Evolutionary conservation across 2,888 invertebrate genomes (phyloP).

Genomic region (Acronicta aceris): DNA sequence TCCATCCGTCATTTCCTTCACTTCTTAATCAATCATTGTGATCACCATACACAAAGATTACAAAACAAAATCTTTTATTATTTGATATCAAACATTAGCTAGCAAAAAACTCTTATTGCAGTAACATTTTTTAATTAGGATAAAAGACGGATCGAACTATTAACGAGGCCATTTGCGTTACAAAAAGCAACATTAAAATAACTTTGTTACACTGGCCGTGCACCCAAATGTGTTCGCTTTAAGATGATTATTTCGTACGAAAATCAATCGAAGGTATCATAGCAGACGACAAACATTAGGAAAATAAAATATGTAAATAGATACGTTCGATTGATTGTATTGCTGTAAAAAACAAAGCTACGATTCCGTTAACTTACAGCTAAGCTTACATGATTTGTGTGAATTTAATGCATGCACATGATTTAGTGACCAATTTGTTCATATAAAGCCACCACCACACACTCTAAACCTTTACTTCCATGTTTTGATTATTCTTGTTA

Average conservation of each 20-base stretch:
- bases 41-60: neutral
- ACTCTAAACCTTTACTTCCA: slow-evolving; percentile 88
- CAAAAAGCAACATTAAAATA: slow-evolving; percentile 64
- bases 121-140: neutral
- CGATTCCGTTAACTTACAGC: slow-evolving; percentile 76
- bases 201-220: slow-evolving; percentile 78
- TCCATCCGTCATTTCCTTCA: slow-evolving; percentile 16
- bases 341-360: slow-evolving; percentile 77
- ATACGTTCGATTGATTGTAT: slow-evolving; percentile 64
- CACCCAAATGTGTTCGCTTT: slow-evolving; percentile 75
- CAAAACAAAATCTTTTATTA: no score
- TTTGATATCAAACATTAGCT: neutral
- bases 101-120: no score
- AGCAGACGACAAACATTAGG: slow-evolving; percentile 15
- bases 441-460: slow-evolving; percentile 88
- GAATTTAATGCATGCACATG: slow-evolving; percentile 87
- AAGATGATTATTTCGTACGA: slow-evolving; percentile 63
- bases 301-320: slow-evolving; percentile 17
- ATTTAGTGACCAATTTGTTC: slow-evolving; percentile 80
- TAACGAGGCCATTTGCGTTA: slow-evolving; percentile 38
- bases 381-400: slow-evolving; percentile 84
- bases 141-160: slow-evolving; percentile 22
- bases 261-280: slow-evolving; percentile 64
- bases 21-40: neutral
- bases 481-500: slow-evolving; percentile 79